Evolutionary conservation across 2,797 vertebrate genomes (phyloP), one percentile per base, ranked within the genome.

Genomic region (Helarctos malayanus): DNA sequence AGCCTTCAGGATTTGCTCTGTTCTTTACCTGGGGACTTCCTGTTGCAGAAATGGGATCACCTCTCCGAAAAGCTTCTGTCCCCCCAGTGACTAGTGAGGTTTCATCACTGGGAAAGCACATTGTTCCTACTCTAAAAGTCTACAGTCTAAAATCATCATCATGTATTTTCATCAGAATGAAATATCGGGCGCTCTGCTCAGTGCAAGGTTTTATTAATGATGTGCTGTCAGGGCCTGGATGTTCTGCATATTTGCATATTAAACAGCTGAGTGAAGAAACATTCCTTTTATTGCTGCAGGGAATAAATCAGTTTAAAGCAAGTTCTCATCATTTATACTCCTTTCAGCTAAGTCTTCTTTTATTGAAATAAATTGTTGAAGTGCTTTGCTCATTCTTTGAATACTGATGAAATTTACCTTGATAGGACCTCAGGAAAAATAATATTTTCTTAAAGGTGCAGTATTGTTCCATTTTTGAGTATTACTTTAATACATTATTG

Each of bases 171-270:
- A 99, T 99, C 99, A 99, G 99, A 99, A 99, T 99, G 99, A 99
- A 99, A 99, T 99, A 99, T 99, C 99, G 99, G 99, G 99, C 99
- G 98, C 99, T 99, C 99, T 98, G 99, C 99, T 99, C 99, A 99
- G 99, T 99, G 99, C 99, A 99, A 99, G 99, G 99, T 99, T 99
- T 99, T 99, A 99, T 99, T 99, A 99, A 99, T 99, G 99, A 99
- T 99, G 99, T 99, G 99, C 99, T 99, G 99, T 99, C 99, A 99
- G 99, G 98, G 99, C 99, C 98, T 99, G 99, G 99, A 99, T 99
- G 99, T 99, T 99, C 99, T 99, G 99, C 99, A 99, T 99, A 99
- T 99, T 99, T 99, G 99, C 99, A 99, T 99, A 99, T 99, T 99
- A 99, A 99, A 99, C 99, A 99, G 99, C 99, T 99, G 98, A 99